phyloP scores from a whole-genome alignment of 1,140 invertebrate species.

The Drosophila cardini region DNA sequence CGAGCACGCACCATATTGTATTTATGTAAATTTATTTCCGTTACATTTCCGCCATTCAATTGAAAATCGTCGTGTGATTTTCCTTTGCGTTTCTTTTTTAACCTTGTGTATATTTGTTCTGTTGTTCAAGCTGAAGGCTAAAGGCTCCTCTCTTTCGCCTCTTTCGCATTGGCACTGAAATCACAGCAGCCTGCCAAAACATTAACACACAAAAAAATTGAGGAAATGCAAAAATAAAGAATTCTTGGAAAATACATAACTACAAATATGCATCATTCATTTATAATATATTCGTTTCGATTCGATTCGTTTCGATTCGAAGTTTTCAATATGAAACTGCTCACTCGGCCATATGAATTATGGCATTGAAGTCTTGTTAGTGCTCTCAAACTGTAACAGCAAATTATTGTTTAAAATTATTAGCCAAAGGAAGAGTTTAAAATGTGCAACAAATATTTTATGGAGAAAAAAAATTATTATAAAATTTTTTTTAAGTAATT shows the following conservation, averaged over 20 bases:
- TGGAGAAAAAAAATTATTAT: too few species aligned
- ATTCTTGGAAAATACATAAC: conserved; percentile 39
- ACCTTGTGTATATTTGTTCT: conserved; percentile 53
- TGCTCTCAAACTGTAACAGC: conserved; percentile 29
- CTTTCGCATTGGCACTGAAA: conserved; percentile 30
- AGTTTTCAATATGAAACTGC: conserved; percentile 16
- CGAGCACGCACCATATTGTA: conserved; percentile 82
- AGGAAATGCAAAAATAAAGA: conserved; percentile 29
- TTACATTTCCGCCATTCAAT: conserved; percentile 83
- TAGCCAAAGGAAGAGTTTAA: neutral
- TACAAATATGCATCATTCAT: conserved; percentile 61
- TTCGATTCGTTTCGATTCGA: conserved; percentile 11
- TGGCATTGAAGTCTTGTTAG: conserved; percentile 61
- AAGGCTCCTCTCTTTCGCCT: neutral
- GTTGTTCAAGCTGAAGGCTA: conserved; percentile 20
- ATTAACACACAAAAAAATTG: conserved; percentile 20
- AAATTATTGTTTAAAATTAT: conserved; percentile 44
- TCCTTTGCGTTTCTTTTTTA: conserved; percentile 25
- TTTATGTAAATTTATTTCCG: conserved; percentile 84
- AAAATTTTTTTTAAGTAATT: too few species aligned
- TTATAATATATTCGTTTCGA: conserved; percentile 41
- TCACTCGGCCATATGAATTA: conserved; percentile 44
- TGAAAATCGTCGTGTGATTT: conserved; percentile 81
- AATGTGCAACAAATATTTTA: neutral
- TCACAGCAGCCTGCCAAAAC: conserved; percentile 43